Base-by-base conservation (phyloP, 1,140 invertebrate species). In the Meloidogyne exigua region DNA sequence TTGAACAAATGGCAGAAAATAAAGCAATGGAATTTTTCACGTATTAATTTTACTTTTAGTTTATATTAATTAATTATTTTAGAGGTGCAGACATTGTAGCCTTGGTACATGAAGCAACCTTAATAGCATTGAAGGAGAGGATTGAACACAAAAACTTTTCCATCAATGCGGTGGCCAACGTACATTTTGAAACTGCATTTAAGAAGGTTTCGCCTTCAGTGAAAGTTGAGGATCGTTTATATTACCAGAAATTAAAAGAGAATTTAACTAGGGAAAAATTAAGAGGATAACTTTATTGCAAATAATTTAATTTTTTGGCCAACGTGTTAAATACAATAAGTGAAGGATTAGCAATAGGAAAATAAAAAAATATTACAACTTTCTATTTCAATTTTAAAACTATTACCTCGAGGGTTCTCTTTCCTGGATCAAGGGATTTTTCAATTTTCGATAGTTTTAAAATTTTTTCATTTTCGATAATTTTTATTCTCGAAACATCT, bases 41-140 rank as follows among this genome's bases (percentile, higher is more conserved):
- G 72, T 73, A 64, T 64, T 23, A 21, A 26, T 13, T 64, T 32
- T 13, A 23, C 15, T 0, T n/a, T 7, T 36, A 9, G 2, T 32
- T 36, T 68, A 23, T 21, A 68, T 18, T n/a, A 68, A 68, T 42
- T 32, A 32, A 44, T 66, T 15, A n/a, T 65, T 65, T 72, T 65
- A 73, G 72, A 23, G 72, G 72, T 23, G 72, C 72, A 4, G 72
- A 73, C 23, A 44, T 73, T 36, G 72, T 73, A 39, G 72, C 72
- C 9, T 21, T 73, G 5, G 49, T 73, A 23, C 72, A 73, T 36
- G 72, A 73, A 23, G 72, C 72, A 25, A 73, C 72, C 13, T 36
- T 73, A 10, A 15, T 42, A 7, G 72, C 72, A 9, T 39, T 73
- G 18, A 23, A 62, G n/a, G 26, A 65, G 28, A 12, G 72, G 21